Conservation (phyloP, 2,113 vertebrate genomes). For the Lepus timidus region DNA sequence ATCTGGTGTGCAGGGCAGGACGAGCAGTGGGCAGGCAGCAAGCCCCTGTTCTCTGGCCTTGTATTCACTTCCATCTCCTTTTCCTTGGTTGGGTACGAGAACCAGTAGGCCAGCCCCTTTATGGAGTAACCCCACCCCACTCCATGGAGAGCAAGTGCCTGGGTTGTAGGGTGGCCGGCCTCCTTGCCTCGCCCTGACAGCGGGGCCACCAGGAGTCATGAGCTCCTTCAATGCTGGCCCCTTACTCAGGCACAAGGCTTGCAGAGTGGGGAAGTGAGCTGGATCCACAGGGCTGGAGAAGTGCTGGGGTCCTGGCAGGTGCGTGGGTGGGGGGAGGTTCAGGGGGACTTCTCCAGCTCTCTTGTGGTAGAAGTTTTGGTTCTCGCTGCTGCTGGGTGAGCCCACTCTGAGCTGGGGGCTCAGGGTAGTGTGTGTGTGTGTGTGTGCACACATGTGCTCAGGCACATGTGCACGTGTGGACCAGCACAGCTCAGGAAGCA, state of each 20-base stretch:
- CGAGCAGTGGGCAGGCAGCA: not conserved
- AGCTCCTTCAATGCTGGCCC: conserved; percentile 16
- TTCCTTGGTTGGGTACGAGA: not conserved
- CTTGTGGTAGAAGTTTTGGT: not conserved
- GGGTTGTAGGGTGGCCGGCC: not conserved
- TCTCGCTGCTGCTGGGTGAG: not conserved
- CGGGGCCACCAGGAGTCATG: not conserved
- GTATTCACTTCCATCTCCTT: not conserved
- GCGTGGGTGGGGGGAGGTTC: not conserved
- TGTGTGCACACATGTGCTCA: accelerated
- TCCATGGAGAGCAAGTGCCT: not conserved
- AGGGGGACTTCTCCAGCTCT: not conserved
- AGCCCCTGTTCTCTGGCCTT: not conserved
- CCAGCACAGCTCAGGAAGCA: not conserved
- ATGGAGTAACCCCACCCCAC: not conserved
- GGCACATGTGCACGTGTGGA: not conserved
- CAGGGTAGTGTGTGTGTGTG: not conserved
- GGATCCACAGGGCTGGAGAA: not conserved
- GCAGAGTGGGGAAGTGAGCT: not conserved
- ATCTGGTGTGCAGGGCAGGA: not conserved
- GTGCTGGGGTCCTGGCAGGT: not conserved
- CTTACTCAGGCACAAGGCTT: not conserved
- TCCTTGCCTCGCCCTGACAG: not conserved
- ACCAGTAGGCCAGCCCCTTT: not conserved
- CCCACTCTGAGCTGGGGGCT: not conserved